Evolutionary conservation across 2,888 invertebrate genomes (phyloP).

Genomic region (Trissolcus brochymenae): DNA sequence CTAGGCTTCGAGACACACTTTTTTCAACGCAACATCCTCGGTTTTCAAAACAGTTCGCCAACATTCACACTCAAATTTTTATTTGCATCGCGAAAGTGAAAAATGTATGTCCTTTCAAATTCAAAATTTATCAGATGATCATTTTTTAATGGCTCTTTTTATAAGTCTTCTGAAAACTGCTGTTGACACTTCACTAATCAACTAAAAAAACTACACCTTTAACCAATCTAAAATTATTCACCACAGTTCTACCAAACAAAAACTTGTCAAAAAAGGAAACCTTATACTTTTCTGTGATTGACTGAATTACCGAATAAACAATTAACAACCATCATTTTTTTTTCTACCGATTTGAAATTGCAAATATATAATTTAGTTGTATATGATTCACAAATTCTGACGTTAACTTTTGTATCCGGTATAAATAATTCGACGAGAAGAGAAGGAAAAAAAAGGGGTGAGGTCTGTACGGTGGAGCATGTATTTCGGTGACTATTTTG

Average conservation of each 20-base stretch:
- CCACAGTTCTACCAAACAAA: too few relatives aligned
- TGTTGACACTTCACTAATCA: too few relatives aligned
- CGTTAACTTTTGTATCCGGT: too few relatives aligned
- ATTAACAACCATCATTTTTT: neutral
- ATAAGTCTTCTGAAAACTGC: neutral
- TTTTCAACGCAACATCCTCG: conserved; percentile 11
- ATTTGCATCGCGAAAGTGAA: neutral
- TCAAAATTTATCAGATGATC: neutral
- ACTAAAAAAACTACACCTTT: too few relatives aligned
- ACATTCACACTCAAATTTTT: neutral
- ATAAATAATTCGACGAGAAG: too few relatives aligned
- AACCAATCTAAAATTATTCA: too few relatives aligned
- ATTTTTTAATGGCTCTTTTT: neutral
- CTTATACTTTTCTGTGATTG: neutral
- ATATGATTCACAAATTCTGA: too few relatives aligned
- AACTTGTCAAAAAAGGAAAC: too few relatives aligned
- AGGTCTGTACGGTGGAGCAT: too few relatives aligned
- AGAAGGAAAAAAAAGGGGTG: too few relatives aligned
- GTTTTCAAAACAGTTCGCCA: conserved; percentile 2
- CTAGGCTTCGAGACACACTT: conserved; percentile 22
- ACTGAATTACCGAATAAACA: neutral
- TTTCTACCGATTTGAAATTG: neutral
- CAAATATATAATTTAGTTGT: too few relatives aligned
- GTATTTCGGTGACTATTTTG: too few relatives aligned
- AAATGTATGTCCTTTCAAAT: neutral